Base-by-base conservation (phyloP, 1,140 invertebrate species). In the Temnothorax nylanderi region DNA sequence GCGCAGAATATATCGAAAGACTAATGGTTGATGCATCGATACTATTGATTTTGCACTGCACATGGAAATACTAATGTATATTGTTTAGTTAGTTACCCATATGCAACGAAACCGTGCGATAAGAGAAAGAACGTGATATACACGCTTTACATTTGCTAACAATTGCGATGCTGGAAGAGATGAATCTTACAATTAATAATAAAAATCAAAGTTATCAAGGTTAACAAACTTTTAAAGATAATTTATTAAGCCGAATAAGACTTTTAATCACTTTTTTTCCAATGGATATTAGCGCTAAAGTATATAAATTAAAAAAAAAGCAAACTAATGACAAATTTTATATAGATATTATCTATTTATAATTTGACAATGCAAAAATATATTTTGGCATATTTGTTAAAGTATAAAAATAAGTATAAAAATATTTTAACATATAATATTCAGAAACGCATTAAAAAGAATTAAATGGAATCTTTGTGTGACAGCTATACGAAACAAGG, bases 1-100 rank as follows among this genome's bases (percentile, higher is more conserved):
- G 77, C 26, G 54, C 56, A 37, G 37, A 47, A 64, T 47, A 75
- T n/a, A 90, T 72, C 16, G 16, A 47, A 56, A 72, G 18, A 32
- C 51, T 71, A 56, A 37, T 65, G 32, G 7, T 11, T 51, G 26
- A 7, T 37, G n/a, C 18, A 2, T 47, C 34, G 7, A 76, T 11
- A 75, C 7, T 41, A 60, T 41, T n/a, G n/a, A 21, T 13, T 80
- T 67, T 67, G n/a, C 5, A 47, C 11, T 1, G 51, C 4, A 51
- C n/a, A 64, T 21, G 6, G 13, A 34, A 65, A 65, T 41, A 77
- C 37, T 60, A 32, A 26, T n/a, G 26, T 26, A 26, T 26, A 44
- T 37, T 26, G 44, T 11, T 76, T 18, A 60, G 8, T 32, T 47
- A 26, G 16, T 26, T 71, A 49, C 7, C 21, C 26, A 69, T 0